phyloP scores from a whole-genome alignment of 2,113 vertebrate species.

The Colossoma macropomum region DNA sequence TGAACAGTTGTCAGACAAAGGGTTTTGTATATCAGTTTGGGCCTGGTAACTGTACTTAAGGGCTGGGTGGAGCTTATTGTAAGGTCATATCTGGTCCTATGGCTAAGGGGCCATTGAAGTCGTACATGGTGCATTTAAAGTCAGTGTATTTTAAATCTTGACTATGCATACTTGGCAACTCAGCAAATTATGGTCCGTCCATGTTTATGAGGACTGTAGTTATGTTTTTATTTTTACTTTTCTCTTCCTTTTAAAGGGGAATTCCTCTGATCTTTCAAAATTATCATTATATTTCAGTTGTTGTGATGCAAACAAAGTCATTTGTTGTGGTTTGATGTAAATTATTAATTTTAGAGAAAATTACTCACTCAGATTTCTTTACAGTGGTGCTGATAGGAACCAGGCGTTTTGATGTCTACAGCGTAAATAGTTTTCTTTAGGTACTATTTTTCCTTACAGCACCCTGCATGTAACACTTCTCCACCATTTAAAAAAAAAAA shows the following conservation, averaged over 20 bases:
- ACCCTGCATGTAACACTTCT: too few relatives aligned
- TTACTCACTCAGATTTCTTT: too few relatives aligned
- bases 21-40: neutral
- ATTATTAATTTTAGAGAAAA: too few relatives aligned
- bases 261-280: too few relatives aligned
- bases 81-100: neutral
- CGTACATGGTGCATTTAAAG: neutral
- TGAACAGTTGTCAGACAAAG: neutral
- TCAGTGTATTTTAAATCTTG: neutral
- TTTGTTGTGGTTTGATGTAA: too few relatives aligned
- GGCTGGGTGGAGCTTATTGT: conserved; percentile 3
- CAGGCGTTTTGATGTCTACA: too few relatives aligned
- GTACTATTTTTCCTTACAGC: too few relatives aligned
- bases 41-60: neutral
- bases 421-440: too few relatives aligned
- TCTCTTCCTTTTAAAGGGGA: neutral
- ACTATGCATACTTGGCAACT: conserved; percentile 18
- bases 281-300: too few relatives aligned
- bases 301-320: too few relatives aligned
- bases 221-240: neutral
- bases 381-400: too few relatives aligned
- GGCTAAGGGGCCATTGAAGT: neutral
- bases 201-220: neutral
- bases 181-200: neutral
- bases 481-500: too few relatives aligned